Percentiles rank a stretch among this genome's conserved stretches.
Conservation (phyloP, 2,113 vertebrate species). For the Ammodytes marinus region DNA sequence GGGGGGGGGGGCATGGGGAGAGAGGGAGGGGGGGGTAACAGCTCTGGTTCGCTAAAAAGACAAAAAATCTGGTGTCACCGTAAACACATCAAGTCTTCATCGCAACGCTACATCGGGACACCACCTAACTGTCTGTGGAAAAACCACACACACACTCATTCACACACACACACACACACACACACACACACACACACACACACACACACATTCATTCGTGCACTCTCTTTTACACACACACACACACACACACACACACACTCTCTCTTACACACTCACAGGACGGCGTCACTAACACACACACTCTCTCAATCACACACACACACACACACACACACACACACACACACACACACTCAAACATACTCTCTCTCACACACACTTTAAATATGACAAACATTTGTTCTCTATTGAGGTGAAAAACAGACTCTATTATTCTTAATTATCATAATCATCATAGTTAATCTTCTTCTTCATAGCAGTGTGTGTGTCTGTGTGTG, state of each 20-base stretch:
- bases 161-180: conserved; percentile 19
- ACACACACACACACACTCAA: conserved; percentile 39
- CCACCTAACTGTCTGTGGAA: conserved; percentile 63
- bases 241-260: conserved; percentile 42
- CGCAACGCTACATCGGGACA: conserved; percentile 70
- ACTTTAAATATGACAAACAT: conserved; percentile 63
- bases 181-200: background rate
- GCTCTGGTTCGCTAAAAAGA: conserved; percentile 54
- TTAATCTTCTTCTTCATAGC: conserved; percentile 53
- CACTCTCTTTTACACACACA: no score
- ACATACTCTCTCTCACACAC: background rate
- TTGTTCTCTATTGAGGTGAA: conserved; percentile 70
- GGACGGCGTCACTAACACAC: conserved; percentile 41
- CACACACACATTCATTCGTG: conserved; percentile 20
- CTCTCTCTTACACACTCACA: background rate
- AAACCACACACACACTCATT: conserved; percentile 48
- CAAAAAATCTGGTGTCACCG: conserved; percentile 49
- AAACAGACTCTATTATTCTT: conserved; percentile 75
- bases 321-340: conserved; percentile 25
- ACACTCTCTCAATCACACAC: conserved; percentile 10
- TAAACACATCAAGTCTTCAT: conserved; percentile 70
- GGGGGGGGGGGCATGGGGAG: no score
- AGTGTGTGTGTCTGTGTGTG: conserved; percentile 43
- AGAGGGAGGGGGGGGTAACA: background rate
- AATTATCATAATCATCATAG: conserved; percentile 54